These are phyloP conservation scores for Calephelis virginiensis DNA, from an alignment of 1,140 invertebrate species.

Conservation along the genomic window DNA sequence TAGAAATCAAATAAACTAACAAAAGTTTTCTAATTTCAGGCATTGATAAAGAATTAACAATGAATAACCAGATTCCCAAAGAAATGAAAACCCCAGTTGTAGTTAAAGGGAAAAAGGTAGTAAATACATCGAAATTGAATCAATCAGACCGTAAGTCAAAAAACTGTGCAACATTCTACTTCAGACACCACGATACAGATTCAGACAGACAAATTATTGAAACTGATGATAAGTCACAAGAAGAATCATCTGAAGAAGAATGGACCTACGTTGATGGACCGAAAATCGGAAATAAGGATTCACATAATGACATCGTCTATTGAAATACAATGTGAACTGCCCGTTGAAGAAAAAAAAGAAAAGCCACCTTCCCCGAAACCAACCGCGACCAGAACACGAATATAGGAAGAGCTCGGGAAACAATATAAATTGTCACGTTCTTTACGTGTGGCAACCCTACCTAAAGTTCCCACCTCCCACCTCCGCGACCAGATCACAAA, in stretches of 20 bases:
- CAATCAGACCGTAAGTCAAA: conserved; percentile 87
- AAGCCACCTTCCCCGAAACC: conserved; percentile 49
- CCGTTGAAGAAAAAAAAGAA: conserved; percentile 53
- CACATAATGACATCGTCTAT: conserved; percentile 75
- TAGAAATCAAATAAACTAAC: too few species aligned
- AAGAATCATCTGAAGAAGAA: conserved; percentile 85
- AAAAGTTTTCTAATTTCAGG: conserved; percentile 45
- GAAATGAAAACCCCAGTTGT: conserved; percentile 68
- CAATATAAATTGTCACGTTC: too few species aligned
- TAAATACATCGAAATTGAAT: conserved; percentile 80
- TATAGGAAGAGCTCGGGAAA: too few species aligned
- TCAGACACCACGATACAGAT: conserved; percentile 90
- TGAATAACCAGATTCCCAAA: conserved; percentile 42
- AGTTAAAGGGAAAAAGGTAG: conserved; percentile 72
- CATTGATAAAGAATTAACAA: conserved; percentile 42
- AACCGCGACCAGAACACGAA: too few species aligned
- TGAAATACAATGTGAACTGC: conserved; percentile 69
- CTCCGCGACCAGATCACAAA: too few species aligned
- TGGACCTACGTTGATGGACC: conserved; percentile 83
- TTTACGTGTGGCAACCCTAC: too few species aligned
- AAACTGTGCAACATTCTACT: conserved; percentile 90
- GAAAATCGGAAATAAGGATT: conserved; percentile 70
- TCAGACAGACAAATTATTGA: conserved; percentile 81
- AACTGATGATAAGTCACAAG: conserved; percentile 75
- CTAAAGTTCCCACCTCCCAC: too few species aligned